Conservation (phyloP, 1,140 invertebrate genomes). For the Macrocentrus cingulum region DNA sequence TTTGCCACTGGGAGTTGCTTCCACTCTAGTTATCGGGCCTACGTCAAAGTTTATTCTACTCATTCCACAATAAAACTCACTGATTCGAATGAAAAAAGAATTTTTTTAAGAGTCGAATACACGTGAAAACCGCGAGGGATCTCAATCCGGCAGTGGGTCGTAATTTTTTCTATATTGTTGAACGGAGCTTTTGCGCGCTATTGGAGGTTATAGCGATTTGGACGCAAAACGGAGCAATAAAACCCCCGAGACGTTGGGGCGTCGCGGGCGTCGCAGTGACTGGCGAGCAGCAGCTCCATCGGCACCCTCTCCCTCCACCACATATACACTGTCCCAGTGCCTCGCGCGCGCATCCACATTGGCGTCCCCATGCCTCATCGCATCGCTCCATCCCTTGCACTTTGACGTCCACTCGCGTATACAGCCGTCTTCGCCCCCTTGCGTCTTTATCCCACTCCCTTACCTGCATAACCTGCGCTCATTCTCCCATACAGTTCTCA, state of each 20-base stretch:
- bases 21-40: too few relatives aligned
- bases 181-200: too few relatives aligned
- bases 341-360: not conserved
- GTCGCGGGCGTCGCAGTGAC: constrained; percentile 58
- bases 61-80: too few relatives aligned
- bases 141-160: too few relatives aligned
- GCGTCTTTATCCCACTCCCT: constrained; percentile 16
- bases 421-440: not conserved
- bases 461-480: constrained; percentile 21
- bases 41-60: too few relatives aligned
- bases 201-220: too few relatives aligned
- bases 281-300: constrained; percentile 46
- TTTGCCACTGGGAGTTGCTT: too few relatives aligned
- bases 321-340: not conserved
- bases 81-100: too few relatives aligned
- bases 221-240: constrained; percentile 41
- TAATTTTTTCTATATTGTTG: too few relatives aligned
- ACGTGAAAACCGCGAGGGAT: too few relatives aligned
- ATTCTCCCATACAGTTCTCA: constrained; percentile 8
- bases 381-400: constrained; percentile 17
- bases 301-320: constrained; percentile 38
- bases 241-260: constrained; percentile 51
- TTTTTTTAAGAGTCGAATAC: too few relatives aligned
- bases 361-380: not conserved
- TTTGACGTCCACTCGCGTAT: constrained; percentile 11